Conservation (phyloP, 2,797 vertebrate genomes). For the Peromyscus melanophrys region DNA sequence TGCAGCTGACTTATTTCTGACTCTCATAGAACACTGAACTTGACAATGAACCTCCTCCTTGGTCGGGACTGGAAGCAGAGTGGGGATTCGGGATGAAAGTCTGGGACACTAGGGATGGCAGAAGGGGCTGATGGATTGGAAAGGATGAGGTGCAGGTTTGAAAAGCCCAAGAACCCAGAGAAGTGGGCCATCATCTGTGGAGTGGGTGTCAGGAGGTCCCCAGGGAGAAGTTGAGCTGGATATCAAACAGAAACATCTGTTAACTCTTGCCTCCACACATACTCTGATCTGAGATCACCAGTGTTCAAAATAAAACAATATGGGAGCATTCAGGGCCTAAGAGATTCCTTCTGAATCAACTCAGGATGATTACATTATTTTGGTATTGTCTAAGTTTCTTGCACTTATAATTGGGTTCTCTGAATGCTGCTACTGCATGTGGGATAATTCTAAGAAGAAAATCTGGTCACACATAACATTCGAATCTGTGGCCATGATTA, state of each 20-base stretch:
- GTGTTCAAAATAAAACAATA: constrained; percentile 45
- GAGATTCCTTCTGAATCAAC: constrained; percentile 50
- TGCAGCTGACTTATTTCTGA: constrained; percentile 8
- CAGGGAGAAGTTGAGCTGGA: neutral
- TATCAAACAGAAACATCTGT: neutral
- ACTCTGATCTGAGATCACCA: neutral
- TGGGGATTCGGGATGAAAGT: neutral
- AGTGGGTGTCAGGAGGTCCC: neutral
- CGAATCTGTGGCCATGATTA: constrained; percentile 34
- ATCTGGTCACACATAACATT: constrained; percentile 60
- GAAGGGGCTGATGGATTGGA: neutral
- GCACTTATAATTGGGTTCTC: constrained; percentile 63
- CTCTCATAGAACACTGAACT: neutral
- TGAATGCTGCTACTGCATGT: constrained; percentile 62
- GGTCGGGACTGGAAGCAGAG: neutral
- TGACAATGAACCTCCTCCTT: neutral
- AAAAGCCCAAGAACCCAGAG: neutral
- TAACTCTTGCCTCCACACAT: neutral
- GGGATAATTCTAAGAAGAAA: constrained; percentile 64
- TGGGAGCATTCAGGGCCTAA: neutral
- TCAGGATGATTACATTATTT: constrained; percentile 65
- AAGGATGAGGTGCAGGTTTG: neutral
- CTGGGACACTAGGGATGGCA: neutral
- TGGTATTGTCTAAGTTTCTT: constrained; percentile 45
- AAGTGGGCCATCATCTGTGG: neutral